Evolutionary conservation across 2,113 vertebrate genomes (phyloP).

Genomic region (Mustela nigripes): DNA sequence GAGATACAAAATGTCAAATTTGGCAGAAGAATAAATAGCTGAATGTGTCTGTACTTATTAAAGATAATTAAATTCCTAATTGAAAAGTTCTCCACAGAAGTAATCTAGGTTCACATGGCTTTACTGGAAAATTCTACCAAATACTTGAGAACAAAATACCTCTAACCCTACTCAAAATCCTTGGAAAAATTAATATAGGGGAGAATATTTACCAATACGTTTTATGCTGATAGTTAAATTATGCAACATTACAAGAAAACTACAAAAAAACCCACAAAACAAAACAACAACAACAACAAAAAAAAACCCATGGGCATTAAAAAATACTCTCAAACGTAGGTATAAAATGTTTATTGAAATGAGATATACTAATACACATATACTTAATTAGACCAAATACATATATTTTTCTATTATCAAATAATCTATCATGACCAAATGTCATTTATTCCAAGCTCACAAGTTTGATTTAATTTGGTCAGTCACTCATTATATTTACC

Average conservation of each 20-base stretch:
- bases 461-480: neutral
- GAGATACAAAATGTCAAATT: neutral
- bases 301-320: neutral
- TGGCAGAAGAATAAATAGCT: neutral
- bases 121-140: slow-evolving; percentile 26
- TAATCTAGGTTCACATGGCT: neutral
- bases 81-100: neutral
- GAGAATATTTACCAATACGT: neutral
- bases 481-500: neutral
- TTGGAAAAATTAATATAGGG: neutral
- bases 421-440: neutral
- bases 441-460: neutral
- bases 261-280: neutral
- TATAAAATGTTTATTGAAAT: neutral
- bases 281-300: neutral
- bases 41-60: neutral
- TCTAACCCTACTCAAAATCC: neutral
- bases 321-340: neutral
- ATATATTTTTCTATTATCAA: neutral
- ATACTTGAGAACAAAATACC: slow-evolving; percentile 3
- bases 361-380: neutral
- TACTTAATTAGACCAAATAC: neutral
- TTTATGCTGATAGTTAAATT: neutral
- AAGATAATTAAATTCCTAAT: neutral
- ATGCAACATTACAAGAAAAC: neutral